Evolutionary conservation across 2,113 vertebrate species (phyloP).

Genomic region (Andinoacara biseriatus): DNA sequence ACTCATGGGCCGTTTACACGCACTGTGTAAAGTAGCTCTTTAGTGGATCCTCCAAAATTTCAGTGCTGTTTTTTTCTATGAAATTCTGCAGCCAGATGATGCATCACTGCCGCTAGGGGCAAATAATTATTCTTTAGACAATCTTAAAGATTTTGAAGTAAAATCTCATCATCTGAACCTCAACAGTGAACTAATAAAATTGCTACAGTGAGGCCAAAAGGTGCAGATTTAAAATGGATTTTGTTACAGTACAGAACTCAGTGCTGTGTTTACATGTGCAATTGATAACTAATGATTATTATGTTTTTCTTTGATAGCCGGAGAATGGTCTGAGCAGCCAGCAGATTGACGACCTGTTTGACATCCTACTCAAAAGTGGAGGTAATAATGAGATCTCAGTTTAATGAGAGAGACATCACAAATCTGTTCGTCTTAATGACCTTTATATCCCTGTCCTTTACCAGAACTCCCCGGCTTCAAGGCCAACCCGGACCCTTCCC

Average conservation of each 20-base stretch:
- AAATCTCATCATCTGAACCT: not conserved
- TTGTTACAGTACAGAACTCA: not conserved
- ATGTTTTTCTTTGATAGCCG: constrained; percentile 62
- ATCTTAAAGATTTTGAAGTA: not conserved
- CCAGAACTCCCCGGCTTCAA: constrained; percentile 80
- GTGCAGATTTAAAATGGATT: not conserved
- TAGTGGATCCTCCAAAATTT: not conserved
- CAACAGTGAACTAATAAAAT: not conserved
- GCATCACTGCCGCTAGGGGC: not conserved
- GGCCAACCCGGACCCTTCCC: constrained; percentile 79
- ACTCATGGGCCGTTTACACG: too few species aligned
- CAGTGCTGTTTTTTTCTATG: not conserved
- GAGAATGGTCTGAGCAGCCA: constrained; percentile 87
- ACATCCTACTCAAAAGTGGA: constrained; percentile 95
- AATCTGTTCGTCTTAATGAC: not conserved
- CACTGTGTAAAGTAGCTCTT: too few species aligned
- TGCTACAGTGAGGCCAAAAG: not conserved
- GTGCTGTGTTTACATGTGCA: not conserved
- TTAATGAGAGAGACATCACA: not conserved
- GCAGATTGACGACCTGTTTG: constrained; percentile 95
- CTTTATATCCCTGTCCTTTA: not conserved
- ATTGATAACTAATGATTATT: not conserved
- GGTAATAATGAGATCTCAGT: constrained; percentile 75
- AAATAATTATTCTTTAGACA: not conserved
- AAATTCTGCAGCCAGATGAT: not conserved